Evolutionary conservation across 2,888 invertebrate species (phyloP), one percentile per base, ranked within the genome.

Genomic region (Rhingia campestris): DNA sequence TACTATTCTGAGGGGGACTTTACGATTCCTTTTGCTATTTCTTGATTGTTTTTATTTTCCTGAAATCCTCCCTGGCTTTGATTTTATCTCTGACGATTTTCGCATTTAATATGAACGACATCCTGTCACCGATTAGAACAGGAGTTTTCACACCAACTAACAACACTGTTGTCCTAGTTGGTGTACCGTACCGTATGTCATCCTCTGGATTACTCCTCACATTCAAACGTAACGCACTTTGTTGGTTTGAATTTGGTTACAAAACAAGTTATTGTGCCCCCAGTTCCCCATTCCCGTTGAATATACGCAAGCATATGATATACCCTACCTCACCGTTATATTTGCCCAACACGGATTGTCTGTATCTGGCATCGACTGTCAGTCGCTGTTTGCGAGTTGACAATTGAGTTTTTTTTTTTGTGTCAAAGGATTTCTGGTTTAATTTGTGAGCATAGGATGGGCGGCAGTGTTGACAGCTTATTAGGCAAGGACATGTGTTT

Each of bases 401-500:
- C 72, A 66, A 77, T 72, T 77, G 70, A 61, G 64, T 64, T 51
- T 69, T 72, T 72, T 22, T 1, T 74, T 66, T 72, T 58, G 59
- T 64, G 81, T 81, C 47, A 66, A 66, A 59, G 76, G 76, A 66
- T 77, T 76, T 81, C 47, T 81, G 77, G 76, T 72, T 77, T 66
- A 76, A 66, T 73, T 67, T 67, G 43, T 61, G 41, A 66, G 66
- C 61, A 73, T 30, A 59, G 72, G 66, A 72, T 66, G 77, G 72
- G 72, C 81, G 59, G 66, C 61, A 67, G 56, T 49, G 81, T 73
- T 82, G 81, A 82, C 81, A 82, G 81, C 72, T 77, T 77, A 82
- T 77, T 82, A 77, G 81, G 67, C 66, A 61, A 61, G 41, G 72
- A 77, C 81, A 77, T 82, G 66, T 82, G 77, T 67, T 82, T 56